Conservation (phyloP, 2,113 vertebrate species). For the mouse (Mus musculus) region DNA sequence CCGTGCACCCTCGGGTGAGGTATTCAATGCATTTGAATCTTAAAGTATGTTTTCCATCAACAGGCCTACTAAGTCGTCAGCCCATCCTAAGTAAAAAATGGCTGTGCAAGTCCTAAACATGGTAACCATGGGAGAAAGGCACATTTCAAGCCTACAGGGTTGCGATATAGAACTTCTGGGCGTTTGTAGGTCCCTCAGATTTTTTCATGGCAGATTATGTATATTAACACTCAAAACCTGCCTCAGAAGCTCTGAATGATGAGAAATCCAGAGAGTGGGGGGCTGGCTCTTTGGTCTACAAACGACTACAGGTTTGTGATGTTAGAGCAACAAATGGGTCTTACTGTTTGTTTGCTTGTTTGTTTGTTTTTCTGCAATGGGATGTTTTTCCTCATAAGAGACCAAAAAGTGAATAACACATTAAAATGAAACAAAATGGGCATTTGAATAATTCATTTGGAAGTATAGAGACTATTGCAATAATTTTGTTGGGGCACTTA, state of each 20-base stretch:
- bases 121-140: neutral
- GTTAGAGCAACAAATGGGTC: constrained; percentile 26
- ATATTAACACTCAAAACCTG: neutral
- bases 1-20: too few relatives aligned
- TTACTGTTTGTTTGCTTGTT: neutral
- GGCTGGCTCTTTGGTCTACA: neutral
- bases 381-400: neutral
- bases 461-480: neutral
- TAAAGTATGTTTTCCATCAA: neutral
- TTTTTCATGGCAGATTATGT: neutral
- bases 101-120: neutral
- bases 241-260: constrained; percentile 1
- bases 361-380: neutral
- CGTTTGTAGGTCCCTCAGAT: neutral
- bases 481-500: neutral
- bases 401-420: neutral
- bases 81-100: neutral
- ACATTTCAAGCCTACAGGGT: neutral
- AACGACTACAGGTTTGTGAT: neutral
- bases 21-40: neutral
- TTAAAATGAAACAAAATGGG: neutral
- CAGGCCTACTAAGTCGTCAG: neutral
- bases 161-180: neutral
- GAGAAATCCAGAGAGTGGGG: constrained; percentile 26
- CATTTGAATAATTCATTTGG: neutral